These are phyloP conservation scores for Dicaeum eximium DNA, from an alignment of 2,113 vertebrate species.

Conservation along the genomic window DNA sequence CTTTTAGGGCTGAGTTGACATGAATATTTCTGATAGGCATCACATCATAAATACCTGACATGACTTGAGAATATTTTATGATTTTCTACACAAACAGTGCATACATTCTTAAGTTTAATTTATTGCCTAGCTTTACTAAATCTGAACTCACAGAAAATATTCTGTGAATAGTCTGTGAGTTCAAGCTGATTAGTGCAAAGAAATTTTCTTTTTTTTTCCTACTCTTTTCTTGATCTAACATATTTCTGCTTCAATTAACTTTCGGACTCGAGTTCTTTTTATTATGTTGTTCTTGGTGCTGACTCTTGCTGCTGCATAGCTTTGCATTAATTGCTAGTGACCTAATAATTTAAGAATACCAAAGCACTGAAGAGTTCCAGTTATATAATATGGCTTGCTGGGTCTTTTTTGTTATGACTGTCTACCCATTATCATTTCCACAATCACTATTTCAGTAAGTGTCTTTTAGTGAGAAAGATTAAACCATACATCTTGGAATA, in stretches of 20 bases:
- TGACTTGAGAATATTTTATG: constrained; percentile 47
- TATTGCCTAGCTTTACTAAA: not conserved
- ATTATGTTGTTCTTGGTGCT: not conserved
- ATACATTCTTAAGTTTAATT: not conserved
- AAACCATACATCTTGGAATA: not conserved
- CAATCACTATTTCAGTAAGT: not conserved
- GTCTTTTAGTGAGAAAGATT: not conserved
- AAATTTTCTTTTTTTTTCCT: not conserved
- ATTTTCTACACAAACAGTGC: not conserved
- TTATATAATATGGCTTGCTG: not conserved
- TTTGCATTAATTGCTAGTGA: not conserved
- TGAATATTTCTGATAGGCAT: constrained; percentile 46
- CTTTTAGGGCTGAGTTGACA: constrained; percentile 9
- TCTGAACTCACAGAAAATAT: not conserved
- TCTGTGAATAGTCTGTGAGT: not conserved
- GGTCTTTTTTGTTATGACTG: not conserved
- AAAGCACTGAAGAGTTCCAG: not conserved
- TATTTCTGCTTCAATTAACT: not conserved
- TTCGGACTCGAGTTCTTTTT: not conserved
- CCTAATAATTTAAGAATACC: not conserved
- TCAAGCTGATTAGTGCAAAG: not conserved
- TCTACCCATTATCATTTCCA: not conserved
- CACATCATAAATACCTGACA: constrained; percentile 64
- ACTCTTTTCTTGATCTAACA: not conserved
- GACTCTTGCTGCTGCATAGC: not conserved